A percentile compares a stretch with the other conserved stretches of the same genome.
phyloP scores from a whole-genome alignment of 1,140 invertebrate species.

The Lepidotrigona ventralis region DNA sequence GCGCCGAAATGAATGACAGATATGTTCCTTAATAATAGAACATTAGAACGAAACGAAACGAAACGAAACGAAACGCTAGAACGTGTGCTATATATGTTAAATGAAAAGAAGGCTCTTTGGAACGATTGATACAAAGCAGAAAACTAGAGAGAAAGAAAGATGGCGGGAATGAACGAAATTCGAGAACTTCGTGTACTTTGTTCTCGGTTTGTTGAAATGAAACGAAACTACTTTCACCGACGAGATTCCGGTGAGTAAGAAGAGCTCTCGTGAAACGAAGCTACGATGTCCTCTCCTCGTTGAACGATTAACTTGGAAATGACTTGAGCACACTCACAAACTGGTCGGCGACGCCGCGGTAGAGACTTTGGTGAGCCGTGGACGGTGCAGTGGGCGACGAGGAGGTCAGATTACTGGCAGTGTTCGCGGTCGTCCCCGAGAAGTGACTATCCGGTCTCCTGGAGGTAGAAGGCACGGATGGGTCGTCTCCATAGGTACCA shows the following conservation, averaged over 20 bases:
- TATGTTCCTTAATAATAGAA: conserved; percentile 6
- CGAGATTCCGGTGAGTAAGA: neutral
- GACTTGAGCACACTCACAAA: conserved; percentile 68
- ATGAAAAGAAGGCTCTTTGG: neutral
- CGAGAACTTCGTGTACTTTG: neutral
- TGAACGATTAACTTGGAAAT: neutral
- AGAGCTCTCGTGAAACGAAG: neutral
- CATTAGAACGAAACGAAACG: neutral
- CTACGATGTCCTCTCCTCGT: neutral
- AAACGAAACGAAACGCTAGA: too few relatives aligned
- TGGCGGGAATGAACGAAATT: too few relatives aligned
- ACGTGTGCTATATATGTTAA: neutral
- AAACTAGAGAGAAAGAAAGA: neutral
- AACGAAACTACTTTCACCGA: neutral
- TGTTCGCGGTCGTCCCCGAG: conserved; percentile 27
- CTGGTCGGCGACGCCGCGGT: conserved; percentile 65
- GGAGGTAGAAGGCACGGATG: conserved; percentile 70
- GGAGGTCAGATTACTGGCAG: conserved; percentile 42
- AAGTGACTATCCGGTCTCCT: conserved; percentile 59
- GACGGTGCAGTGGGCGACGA: conserved; percentile 45
- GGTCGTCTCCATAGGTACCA: conserved; percentile 60
- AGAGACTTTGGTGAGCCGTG: conserved; percentile 57
- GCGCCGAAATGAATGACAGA: neutral
- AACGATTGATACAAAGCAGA: neutral
- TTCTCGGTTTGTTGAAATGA: neutral